Base-by-base conservation (phyloP, 2,888 invertebrate genomes). In the Ectropis crepuscularia region DNA sequence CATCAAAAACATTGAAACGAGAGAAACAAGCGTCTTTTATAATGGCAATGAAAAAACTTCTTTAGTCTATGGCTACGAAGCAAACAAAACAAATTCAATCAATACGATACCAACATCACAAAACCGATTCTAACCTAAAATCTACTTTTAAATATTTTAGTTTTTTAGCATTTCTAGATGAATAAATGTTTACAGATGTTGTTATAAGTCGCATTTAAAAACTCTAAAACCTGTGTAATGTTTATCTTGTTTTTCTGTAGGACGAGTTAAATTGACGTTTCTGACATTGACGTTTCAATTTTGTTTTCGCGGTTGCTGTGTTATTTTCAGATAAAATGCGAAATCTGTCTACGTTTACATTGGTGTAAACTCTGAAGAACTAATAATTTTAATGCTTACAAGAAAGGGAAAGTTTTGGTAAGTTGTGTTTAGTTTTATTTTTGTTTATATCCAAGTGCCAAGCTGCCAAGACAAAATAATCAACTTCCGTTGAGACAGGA, bases 401-500 rank as follows among this genome's bases (percentile, higher is more conserved):
- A 49, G 48, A 48, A 49, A n/a, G 61, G 12, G 48, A 39, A 50
- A 51, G 51, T 0, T 41, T 73, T 59, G 70, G 81, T 81, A 70
- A 80, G 80, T 74, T 39, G 9, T 54, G 16, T 28, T 28, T 28
- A 53, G 5, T 36, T 54, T 63, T 46, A 53, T 28, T 46, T 36
- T 45, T n/a, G 28, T 58, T 67, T 16, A 28, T 68, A 36, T 51
- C 11, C 55, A 57, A 53, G 55, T 70, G 66, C 61, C 50, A 50
- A 42, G 60, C 54, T 70, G 66, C 61, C 50, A 50, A 42, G 60
- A 68, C 55, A 67, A 72, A 47, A 69, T 67, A 68, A 70, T 68
- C 69, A 75, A 87, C 83, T 87, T 87, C 87, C 87, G 87, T 80
- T 79, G 46, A 72, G 83, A 94, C 94, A 94, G 94, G 94, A 94